phyloP scores from a whole-genome alignment of 2,797 vertebrate genomes.

The Enteromius fasciolatus region DNA sequence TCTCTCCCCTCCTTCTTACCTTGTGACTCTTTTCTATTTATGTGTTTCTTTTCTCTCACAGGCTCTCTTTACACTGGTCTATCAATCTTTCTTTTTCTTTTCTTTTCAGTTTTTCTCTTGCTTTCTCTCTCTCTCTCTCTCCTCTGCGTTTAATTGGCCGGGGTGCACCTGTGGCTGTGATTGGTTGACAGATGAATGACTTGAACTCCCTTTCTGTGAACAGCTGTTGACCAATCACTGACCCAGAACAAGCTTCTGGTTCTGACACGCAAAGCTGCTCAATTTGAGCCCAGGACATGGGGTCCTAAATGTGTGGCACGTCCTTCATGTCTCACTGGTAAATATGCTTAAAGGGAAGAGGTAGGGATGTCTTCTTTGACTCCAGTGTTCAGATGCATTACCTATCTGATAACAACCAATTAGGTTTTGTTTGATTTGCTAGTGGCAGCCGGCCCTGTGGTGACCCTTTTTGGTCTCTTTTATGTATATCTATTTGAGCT shows the following conservation, averaged over 20 bases:
- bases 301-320: conserved; percentile 2
- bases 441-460: background rate
- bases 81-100: conserved; percentile 9
- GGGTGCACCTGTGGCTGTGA: conserved; percentile 48
- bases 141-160: conserved; percentile 42
- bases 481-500: conserved; percentile 30
- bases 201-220: conserved; percentile 28
- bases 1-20: background rate
- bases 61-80: conserved; percentile 19
- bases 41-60: background rate
- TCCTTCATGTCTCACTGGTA: conserved; percentile 23
- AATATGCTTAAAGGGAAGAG: conserved; percentile 5
- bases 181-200: conserved; percentile 52
- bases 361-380: conserved; percentile 21
- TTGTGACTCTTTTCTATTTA: conserved; percentile 45
- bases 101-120: conserved; percentile 17
- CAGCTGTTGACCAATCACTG: conserved; percentile 54
- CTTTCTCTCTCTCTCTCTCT: background rate
- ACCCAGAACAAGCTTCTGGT: conserved; percentile 10
- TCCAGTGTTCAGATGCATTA: conserved; percentile 38
- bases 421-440: conserved; percentile 31
- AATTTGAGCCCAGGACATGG: conserved; percentile 5
- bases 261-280: conserved; percentile 20
- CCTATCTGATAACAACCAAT: conserved; percentile 34
- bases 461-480: conserved; percentile 40